A percentile compares a stretch with the other conserved stretches of the same genome.
phyloP scores from a whole-genome alignment of 2,797 vertebrate genomes.

The Xenopus petersii region DNA sequence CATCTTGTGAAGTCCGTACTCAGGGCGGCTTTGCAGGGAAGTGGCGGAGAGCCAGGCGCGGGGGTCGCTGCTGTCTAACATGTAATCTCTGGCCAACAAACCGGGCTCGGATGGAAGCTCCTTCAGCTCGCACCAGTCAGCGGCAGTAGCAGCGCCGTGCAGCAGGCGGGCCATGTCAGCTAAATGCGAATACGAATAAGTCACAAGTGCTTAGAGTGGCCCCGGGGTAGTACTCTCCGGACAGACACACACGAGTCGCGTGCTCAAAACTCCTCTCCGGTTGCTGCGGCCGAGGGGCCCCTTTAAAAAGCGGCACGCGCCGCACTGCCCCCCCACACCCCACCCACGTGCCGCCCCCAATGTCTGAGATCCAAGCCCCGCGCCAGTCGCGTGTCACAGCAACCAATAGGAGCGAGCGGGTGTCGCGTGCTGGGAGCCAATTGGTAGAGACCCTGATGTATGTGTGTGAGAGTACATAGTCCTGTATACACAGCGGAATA shows the following conservation, averaged over 20 bases:
- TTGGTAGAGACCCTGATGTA: conserved; percentile 41
- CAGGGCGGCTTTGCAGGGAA: conserved; percentile 73
- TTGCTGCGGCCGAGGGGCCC: conserved; percentile 80
- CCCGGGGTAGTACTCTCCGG: conserved; percentile 46
- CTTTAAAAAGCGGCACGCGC: conserved; percentile 98
- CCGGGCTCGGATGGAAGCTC: conserved; percentile 26
- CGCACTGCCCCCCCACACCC: conserved; percentile 63
- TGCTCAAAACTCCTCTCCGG: conserved; percentile 76
- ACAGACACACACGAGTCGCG: conserved; percentile 69
- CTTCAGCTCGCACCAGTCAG: conserved; percentile 60
- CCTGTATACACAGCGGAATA: too few relatives aligned
- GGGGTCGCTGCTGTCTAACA: conserved; percentile 80
- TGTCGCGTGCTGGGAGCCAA: conserved; percentile 89
- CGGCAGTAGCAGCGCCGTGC: conserved; percentile 60
- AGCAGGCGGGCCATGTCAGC: conserved; percentile 63
- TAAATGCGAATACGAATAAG: background rate
- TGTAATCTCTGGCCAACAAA: conserved; percentile 38
- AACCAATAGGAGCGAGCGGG: conserved; percentile 75
- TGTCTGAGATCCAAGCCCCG: conserved; percentile 68
- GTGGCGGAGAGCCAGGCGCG: conserved; percentile 82
- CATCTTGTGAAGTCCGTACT: conserved; percentile 72
- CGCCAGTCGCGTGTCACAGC: conserved; percentile 82
- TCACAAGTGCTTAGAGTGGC: conserved; percentile 13
- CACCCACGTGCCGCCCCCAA: conserved; percentile 47
- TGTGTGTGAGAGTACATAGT: background rate